Base-by-base conservation (phyloP, 2,888 invertebrate species). In the Pedicia rivosa region DNA sequence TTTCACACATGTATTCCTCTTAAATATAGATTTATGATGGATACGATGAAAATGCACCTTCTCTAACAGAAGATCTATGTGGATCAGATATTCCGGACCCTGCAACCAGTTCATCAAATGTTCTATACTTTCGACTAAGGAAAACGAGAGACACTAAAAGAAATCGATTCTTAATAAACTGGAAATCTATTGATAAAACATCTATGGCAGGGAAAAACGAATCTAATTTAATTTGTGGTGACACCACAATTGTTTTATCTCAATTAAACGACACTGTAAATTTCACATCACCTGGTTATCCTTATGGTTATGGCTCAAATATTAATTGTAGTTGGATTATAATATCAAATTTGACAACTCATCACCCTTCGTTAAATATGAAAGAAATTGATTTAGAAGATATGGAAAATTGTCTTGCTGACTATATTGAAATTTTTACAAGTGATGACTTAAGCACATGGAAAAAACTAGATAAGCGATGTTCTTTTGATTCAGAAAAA, bases 271-370 rank as follows among this genome's bases (percentile, higher is more conserved):
- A 49, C 5, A 46, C 43, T 4, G 8, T 15, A 3, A 50, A 48
- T 5, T 55, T 88, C 9, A 59, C 53, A 2, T 84, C 88, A 4
- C 88, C 90, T 0, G 79, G 82, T 35, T 90, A 72, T 60, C 86
- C 86, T 1, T 10, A 63, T 33, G 68, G 72, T 2, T 90, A 90
- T 52, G 64, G 47, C 0, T 39, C 56, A 12, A 61, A 72, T 48
- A 53, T 81, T 27, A 60, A 72, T 33, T 90, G 90, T 53, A 65
- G 66, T 40, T 92, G 90, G 90, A 62, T 68, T 2, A 67, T 84
- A 37, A 63, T 70, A 39, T 64, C 83, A 0, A 53, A 56, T 0
- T 37, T 48, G 37, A 56, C 64, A 0, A 74, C 74, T 15, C 65
- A 66, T 35, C 78, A 82, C 50, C 54, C 84, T 4, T 53, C 52